Evolutionary conservation across 2,797 vertebrate genomes (phyloP).

Genomic region (Micrastur ruficollis): DNA sequence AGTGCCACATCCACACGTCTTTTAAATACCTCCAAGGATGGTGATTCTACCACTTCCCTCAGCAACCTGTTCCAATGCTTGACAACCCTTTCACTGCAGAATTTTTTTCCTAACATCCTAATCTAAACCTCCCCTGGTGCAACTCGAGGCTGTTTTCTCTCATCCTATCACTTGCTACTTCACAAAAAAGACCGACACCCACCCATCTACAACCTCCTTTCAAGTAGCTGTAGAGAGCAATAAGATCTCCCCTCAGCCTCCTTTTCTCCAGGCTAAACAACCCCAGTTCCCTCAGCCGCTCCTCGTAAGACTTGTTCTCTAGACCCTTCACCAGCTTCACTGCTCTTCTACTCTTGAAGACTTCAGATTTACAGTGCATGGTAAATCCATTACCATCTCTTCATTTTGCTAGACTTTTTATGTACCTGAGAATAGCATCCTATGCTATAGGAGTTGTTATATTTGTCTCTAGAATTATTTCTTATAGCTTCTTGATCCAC

Average conservation of each 20-base stretch:
- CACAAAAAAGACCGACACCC: fast-evolving
- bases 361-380: neutral
- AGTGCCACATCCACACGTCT: fast-evolving
- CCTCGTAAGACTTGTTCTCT: neutral
- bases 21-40: neutral
- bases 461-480: neutral
- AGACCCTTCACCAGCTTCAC: neutral
- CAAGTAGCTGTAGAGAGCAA: neutral
- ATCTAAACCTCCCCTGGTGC: neutral
- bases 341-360: neutral
- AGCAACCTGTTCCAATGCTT: neutral
- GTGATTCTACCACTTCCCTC: neutral
- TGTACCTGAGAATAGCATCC: neutral
- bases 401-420: neutral
- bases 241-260: neutral
- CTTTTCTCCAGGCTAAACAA: neutral
- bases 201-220: neutral
- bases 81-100: neutral
- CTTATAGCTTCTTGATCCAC: neutral
- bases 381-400: neutral
- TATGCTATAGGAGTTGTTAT: neutral
- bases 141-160: neutral
- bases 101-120: neutral
- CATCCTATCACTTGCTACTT: neutral
- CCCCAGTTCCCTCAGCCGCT: neutral